These are phyloP conservation scores for Spodoptera picta DNA, from an alignment of 2,888 invertebrate species.

Conservation along the genomic window DNA sequence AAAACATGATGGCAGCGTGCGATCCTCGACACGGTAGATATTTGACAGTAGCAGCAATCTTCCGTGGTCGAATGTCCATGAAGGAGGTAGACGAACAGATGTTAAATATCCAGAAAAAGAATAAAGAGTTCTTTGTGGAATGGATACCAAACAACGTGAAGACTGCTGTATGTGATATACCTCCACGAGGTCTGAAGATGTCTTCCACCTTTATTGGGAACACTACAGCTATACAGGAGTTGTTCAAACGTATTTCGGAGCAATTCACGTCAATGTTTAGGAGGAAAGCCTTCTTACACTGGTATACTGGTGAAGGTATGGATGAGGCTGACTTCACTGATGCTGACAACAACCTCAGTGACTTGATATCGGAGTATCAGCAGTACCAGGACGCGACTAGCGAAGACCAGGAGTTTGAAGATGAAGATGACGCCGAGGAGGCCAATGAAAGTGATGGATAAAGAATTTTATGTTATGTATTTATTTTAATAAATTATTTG, in stretches of 20 bases:
- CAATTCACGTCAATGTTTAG: constrained; percentile 97
- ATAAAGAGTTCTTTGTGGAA: constrained; percentile 92
- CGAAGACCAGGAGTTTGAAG: constrained; percentile 93
- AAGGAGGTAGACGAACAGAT: constrained; percentile 96
- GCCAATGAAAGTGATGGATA: constrained; percentile 63
- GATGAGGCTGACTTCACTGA: constrained; percentile 98
- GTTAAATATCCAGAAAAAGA: constrained; percentile 93
- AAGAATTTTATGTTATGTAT: constrained; percentile 6
- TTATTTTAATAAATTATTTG: constrained; percentile 52
- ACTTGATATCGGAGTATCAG: constrained; percentile 96
- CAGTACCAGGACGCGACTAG: constrained; percentile 97
- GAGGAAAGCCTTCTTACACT: constrained; percentile 97
- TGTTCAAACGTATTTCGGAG: constrained; percentile 95
- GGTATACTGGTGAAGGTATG: constrained; percentile 99
- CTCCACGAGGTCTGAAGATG: constrained; percentile 93
- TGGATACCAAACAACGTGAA: constrained; percentile 95
- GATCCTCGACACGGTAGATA: constrained; percentile 96
- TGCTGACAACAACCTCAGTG: constrained; percentile 97
- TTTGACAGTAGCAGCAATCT: constrained; percentile 95
- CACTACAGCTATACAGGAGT: constrained; percentile 94
- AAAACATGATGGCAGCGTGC: constrained; percentile 98
- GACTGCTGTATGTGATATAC: constrained; percentile 94
- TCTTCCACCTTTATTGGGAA: constrained; percentile 96
- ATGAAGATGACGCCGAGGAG: constrained; percentile 86
- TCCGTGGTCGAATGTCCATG: constrained; percentile 97